phyloP scores from a whole-genome alignment of 2,797 vertebrate genomes.

The Alfaro cultratus region DNA sequence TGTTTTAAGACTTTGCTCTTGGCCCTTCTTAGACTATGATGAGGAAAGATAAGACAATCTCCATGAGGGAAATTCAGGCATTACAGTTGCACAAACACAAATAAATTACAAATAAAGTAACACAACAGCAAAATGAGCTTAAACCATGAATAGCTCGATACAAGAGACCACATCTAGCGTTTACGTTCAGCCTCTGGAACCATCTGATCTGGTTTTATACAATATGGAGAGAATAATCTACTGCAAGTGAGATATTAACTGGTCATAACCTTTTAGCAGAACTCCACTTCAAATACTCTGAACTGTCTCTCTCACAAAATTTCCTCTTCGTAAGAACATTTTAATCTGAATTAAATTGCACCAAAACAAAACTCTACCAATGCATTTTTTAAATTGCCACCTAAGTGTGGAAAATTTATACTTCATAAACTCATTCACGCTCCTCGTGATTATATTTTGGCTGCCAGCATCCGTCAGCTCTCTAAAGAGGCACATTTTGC shows the following conservation, averaged over 20 bases:
- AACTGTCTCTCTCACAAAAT: background rate
- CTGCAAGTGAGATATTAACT: background rate
- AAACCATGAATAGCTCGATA: background rate
- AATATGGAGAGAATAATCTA: background rate
- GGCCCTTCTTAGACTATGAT: background rate
- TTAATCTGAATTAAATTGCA: slow-evolving; percentile 68
- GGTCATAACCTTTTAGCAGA: background rate
- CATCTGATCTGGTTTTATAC: background rate
- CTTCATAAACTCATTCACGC: slow-evolving; percentile 59
- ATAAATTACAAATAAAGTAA: background rate
- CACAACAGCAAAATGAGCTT: background rate
- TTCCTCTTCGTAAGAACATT: slow-evolving; percentile 48
- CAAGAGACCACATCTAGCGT: background rate
- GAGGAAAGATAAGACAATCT: background rate
- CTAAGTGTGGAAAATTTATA: slow-evolving; percentile 45
- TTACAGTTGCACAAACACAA: background rate
- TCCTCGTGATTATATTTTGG: slow-evolving; percentile 53
- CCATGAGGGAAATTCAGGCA: background rate
- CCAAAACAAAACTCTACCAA: slow-evolving; percentile 28
- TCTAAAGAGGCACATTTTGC: slow-evolving; percentile 49
- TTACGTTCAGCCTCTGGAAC: background rate
- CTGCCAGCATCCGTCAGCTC: slow-evolving; percentile 52
- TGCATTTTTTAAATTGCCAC: slow-evolving; percentile 15
- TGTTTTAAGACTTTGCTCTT: slow-evolving; percentile 1
- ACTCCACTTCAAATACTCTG: background rate